Evolutionary conservation across 2,888 invertebrate species (phyloP), one percentile per base, ranked within the genome.

Genomic region (Rotaria magnacalcarata): DNA sequence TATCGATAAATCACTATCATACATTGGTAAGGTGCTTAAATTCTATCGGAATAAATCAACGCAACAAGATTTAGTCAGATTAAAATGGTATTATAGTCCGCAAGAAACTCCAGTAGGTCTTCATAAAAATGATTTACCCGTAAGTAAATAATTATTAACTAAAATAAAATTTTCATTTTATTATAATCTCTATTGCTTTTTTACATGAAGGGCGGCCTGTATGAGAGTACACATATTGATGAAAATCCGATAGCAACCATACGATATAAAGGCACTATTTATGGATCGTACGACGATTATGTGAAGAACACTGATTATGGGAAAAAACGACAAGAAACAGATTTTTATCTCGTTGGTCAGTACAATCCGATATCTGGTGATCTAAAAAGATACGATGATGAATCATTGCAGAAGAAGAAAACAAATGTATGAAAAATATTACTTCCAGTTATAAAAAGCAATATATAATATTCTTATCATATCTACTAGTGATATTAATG

Each of bases 31-130:
- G 47, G 80, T 80, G 47, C 47, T 80, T 21, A 43, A 47, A 47
- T 80, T 80, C 24, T 80, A 80, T 47, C 19, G 34, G 11, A 67
- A 34, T 34, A 43, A 80, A 47, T 11, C 47, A 80, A 21, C 8
- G 47, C 21, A 80, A 43, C 24, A 80, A 80, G 80, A 80, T 47
- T 11, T 80, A 2, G 80, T 80, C 34, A 80, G 19, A 80, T 24
- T 80, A 24, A 7, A 43, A 80, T 80, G 80, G 80, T 80, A 80
- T 80, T 80, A 80, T n/a, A 47, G 47, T 43, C 80, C 80, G 47
- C 80, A 80, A 47, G 80, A 80, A 80, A 80, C 80, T 24, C n/a
- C 80, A 4, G 4, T 24, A 16, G 80, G 80, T 11, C 2, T 47
- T 24, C 43, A 24, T 24, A 10, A 80, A 47, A 24, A n/a, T n/a